Conservation (phyloP, 2,797 vertebrate species). For the Chelonia mydas region DNA sequence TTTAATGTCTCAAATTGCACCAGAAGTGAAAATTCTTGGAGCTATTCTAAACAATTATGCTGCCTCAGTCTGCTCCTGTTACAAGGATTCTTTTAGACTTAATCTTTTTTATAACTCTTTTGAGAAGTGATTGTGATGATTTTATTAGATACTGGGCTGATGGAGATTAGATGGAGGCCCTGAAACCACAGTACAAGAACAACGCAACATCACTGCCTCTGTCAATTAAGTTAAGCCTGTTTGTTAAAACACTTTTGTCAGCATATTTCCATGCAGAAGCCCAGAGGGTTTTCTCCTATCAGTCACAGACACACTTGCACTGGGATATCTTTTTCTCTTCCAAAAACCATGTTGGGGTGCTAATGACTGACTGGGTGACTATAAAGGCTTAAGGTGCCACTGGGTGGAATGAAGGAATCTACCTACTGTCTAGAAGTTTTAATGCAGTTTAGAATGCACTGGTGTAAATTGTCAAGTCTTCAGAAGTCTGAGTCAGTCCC, state of each 20-base stretch:
- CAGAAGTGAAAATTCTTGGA: conserved; percentile 26
- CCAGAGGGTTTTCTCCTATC: background rate
- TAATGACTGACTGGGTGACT: background rate
- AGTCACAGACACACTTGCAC: background rate
- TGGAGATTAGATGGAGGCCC: background rate
- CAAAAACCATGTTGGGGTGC: background rate
- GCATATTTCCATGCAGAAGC: background rate
- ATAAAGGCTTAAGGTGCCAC: background rate
- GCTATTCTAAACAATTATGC: background rate
- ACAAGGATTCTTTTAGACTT: background rate
- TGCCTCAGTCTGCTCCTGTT: background rate
- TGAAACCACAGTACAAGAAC: background rate
- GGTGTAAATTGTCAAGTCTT: conserved; percentile 29
- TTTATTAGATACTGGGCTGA: background rate
- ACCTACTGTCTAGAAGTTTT: background rate
- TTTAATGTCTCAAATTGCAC: conserved; percentile 20
- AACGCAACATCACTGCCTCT: background rate
- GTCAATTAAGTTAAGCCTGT: background rate
- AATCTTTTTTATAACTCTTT: background rate
- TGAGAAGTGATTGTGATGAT: background rate
- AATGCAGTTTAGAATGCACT: background rate
- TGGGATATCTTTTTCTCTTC: background rate
- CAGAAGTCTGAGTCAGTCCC: conserved; percentile 26
- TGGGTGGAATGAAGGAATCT: background rate
- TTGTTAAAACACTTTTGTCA: background rate